Base-by-base conservation (phyloP, 2,888 invertebrate species). In the Gari tellinella region DNA sequence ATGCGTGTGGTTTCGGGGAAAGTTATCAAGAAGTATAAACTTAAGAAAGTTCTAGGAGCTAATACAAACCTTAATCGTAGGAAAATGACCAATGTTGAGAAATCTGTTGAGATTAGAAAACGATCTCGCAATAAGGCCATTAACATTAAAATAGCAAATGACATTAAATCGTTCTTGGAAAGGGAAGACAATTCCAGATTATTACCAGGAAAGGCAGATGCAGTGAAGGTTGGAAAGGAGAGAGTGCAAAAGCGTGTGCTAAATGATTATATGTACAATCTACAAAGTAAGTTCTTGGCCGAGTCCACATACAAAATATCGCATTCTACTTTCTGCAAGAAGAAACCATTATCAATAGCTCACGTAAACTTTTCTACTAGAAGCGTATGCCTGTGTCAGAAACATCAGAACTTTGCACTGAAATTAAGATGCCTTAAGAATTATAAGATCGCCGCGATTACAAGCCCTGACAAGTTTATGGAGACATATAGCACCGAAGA, bases 381-480 rank as follows among this genome's bases (percentile, higher is more conserved):
- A 41, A 67, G 52, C 40, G 46, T 56, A 2, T 67, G 73, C 49
- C 45, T 73, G 12, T 73, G 77, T 45, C 26, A 25, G n/a, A 72
- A 60, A 31, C 66, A 75, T 43, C 66, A 70, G 26, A 70, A 72
- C 37, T 61, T 75, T 38, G 67, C 66, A 1, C 43, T 72, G 2
- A 68, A 67, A n/a, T 23, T 76, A 14, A 46, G 64, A 55, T 55
- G 56, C 14, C 21, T 74, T 45, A 68, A 63, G 37, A 48, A 55
- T 19, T 21, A 31, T 7, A 41, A 46, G 21, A 15, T 66, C 10
- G n/a, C 58, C 1, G 25, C 52, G 23, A 14, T 23, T 37, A 25
- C 19, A 65, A 74, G 67, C 46, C 72, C 72, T 25, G 75, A 76
- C 41, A 72, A 53, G 17, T 63, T 61, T 52, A 45, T 72, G 49